These are phyloP conservation scores for Gadus chalcogrammus DNA, from an alignment of 2,113 vertebrate genomes.

Conservation along the genomic window DNA sequence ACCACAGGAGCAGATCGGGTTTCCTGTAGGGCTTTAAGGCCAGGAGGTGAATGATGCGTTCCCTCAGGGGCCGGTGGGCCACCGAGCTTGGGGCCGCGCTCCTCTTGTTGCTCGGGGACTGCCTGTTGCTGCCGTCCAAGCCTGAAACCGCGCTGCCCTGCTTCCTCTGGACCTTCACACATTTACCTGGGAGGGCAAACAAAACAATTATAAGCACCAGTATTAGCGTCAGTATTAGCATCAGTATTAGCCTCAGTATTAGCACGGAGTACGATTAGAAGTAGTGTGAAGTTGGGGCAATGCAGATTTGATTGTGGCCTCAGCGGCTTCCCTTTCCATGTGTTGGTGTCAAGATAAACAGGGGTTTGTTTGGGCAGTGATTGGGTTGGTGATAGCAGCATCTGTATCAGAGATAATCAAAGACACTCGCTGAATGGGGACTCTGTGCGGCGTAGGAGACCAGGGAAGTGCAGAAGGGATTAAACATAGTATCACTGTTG, in stretches of 20 bases:
- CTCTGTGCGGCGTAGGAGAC: too few relatives aligned
- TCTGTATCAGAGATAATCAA: constrained; percentile 20
- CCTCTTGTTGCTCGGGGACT: constrained; percentile 73
- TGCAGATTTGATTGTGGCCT: background rate
- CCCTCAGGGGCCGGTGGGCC: constrained; percentile 66
- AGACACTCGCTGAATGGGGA: too few relatives aligned
- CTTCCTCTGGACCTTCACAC: constrained; percentile 67
- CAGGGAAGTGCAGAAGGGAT: too few relatives aligned
- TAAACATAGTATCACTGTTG: too few relatives aligned
- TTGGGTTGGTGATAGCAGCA: constrained; percentile 10
- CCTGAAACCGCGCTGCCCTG: constrained; percentile 35
- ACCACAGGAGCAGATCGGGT: constrained; percentile 72
- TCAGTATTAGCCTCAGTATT: too few relatives aligned
- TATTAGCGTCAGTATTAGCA: too few relatives aligned
- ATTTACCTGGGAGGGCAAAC: constrained; percentile 67
- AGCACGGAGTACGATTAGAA: background rate
- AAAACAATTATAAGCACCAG: constrained; percentile 5
- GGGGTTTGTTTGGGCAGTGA: background rate
- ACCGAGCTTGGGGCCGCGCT: constrained; percentile 53
- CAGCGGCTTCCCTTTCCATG: background rate
- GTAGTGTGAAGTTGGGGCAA: background rate
- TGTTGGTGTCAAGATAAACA: background rate
- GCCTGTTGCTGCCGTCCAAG: constrained; percentile 63
- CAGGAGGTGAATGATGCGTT: constrained; percentile 71
- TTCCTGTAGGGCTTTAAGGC: constrained; percentile 73